Conservation (phyloP, 2,113 vertebrate genomes). For the Lates calcarifer region DNA sequence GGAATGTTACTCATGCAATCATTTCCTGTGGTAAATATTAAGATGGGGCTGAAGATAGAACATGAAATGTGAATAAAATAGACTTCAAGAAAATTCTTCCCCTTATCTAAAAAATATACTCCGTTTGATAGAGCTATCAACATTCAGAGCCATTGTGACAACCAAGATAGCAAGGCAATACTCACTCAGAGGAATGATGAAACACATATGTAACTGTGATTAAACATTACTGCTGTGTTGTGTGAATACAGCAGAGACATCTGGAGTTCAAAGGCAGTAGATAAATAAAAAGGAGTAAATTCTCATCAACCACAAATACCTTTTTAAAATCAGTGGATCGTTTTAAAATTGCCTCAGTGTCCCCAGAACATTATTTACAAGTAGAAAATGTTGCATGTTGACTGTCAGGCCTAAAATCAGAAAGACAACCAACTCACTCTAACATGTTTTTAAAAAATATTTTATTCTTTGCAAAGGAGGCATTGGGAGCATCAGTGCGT, state of each 20-base stretch:
- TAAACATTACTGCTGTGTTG: conserved; percentile 51
- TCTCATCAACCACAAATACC: conserved; percentile 24
- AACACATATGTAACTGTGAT: conserved; percentile 75
- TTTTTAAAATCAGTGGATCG: conserved; percentile 34
- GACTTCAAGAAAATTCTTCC: conserved; percentile 68
- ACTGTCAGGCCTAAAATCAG: conserved; percentile 8
- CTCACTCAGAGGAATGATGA: conserved; percentile 75
- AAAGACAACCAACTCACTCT: conserved; percentile 19
- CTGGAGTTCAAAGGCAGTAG: conserved; percentile 62
- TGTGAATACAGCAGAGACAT: conserved; percentile 49
- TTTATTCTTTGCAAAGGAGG: conserved; percentile 84
- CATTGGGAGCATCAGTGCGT: conserved; percentile 80
- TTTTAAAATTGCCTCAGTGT: conserved; percentile 15
- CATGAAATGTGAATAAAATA: conserved; percentile 52
- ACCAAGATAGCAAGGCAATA: conserved; percentile 62
- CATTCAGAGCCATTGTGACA: conserved; percentile 47
- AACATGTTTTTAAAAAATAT: conserved; percentile 69
- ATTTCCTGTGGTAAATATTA: conserved; percentile 42
- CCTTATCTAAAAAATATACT: conserved; percentile 55
- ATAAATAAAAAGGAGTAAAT: conserved; percentile 38
- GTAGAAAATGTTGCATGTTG: conserved; percentile 1
- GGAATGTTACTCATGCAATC: conserved; percentile 11
- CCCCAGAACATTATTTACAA: not conserved
- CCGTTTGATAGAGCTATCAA: conserved; percentile 58
- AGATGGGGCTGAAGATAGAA: conserved; percentile 56